phyloP scores from a whole-genome alignment of 2,797 vertebrate species.

The Fringilla coelebs region DNA sequence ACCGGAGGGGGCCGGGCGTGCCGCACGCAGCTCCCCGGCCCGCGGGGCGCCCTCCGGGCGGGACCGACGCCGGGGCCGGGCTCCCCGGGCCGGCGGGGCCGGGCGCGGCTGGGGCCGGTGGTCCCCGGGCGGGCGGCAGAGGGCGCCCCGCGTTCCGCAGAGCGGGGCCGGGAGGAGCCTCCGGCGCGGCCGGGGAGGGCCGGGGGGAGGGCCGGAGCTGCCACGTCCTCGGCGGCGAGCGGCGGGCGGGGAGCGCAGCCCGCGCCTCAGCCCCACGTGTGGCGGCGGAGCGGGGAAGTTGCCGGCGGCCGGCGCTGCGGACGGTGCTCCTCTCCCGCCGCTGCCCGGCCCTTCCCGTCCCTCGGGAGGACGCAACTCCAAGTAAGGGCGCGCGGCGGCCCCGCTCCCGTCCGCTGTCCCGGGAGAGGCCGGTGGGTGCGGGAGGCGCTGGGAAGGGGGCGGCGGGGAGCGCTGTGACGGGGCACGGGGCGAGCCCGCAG shows the following conservation, averaged over 20 bases:
- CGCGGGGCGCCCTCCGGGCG: background rate
- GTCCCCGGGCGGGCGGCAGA: constrained; percentile 64
- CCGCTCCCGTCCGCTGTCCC: background rate
- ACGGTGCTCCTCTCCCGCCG: background rate
- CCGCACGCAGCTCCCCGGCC: background rate
- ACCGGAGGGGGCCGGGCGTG: background rate
- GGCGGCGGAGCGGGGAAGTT: constrained; percentile 59
- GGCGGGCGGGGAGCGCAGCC: background rate
- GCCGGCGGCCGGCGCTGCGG: constrained; percentile 4
- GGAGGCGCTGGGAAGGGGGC: background rate
- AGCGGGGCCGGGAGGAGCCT: constrained; percentile 56
- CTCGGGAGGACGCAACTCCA: background rate
- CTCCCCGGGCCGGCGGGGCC: background rate
- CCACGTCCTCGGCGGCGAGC: constrained; percentile 43
- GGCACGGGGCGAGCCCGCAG: background rate
- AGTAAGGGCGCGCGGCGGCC: background rate
- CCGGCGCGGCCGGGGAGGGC: background rate
- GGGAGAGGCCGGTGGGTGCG: background rate
- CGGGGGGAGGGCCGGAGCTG: background rate
- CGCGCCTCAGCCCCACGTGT: constrained; percentile 34
- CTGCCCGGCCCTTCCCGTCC: background rate
- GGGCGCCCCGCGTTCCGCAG: constrained; percentile 66
- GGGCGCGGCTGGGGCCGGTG: background rate
- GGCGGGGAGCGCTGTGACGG: background rate
- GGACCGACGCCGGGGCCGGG: background rate